Percentiles rank a stretch among this genome's conserved stretches.
Conservation (phyloP, 2,888 invertebrate species). For the Chydorus sphaericus region DNA sequence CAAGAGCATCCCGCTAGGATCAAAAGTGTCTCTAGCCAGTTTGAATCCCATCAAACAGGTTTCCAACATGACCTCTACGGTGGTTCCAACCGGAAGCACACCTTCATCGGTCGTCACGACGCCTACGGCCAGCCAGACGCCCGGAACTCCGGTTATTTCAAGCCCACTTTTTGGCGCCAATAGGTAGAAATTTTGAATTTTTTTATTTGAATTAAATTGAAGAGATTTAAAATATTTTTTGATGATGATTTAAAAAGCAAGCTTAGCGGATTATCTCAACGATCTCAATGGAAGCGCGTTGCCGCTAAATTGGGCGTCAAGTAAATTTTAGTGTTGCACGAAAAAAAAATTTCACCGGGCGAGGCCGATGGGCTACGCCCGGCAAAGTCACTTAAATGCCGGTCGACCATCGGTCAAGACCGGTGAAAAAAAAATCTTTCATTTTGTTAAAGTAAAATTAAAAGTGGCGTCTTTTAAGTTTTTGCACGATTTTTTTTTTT, state of each 20-base stretch:
- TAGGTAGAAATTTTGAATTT: slow-evolving; percentile 27
- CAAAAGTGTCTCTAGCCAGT: slow-evolving; percentile 1
- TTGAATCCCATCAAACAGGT: neutral
- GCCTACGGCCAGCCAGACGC: neutral
- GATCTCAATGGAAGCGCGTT: slow-evolving; percentile 81
- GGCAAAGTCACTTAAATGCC: too few relatives aligned
- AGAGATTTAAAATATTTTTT: too few relatives aligned
- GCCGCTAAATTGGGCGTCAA: slow-evolving; percentile 88
- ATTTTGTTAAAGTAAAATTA: slow-evolving; percentile 3
- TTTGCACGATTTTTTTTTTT: too few relatives aligned
- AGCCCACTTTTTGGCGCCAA: neutral
- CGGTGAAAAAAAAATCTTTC: neutral
- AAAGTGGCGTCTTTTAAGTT: too few relatives aligned
- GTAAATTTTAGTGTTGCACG: slow-evolving; percentile 57
- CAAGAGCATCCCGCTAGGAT: slow-evolving; percentile 22
- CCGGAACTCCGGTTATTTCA: neutral
- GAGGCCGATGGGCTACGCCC: too few relatives aligned
- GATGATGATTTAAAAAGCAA: too few relatives aligned
- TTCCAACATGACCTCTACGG: neutral
- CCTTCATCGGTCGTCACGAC: neutral
- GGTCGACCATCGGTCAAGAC: too few relatives aligned
- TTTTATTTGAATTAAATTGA: too few relatives aligned
- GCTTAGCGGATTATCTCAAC: slow-evolving; percentile 37
- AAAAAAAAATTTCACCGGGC: too few relatives aligned
- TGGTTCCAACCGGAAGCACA: neutral